These are phyloP conservation scores for Sesamia inferens DNA, from an alignment of 2,888 invertebrate genomes.

Conservation along the genomic window DNA sequence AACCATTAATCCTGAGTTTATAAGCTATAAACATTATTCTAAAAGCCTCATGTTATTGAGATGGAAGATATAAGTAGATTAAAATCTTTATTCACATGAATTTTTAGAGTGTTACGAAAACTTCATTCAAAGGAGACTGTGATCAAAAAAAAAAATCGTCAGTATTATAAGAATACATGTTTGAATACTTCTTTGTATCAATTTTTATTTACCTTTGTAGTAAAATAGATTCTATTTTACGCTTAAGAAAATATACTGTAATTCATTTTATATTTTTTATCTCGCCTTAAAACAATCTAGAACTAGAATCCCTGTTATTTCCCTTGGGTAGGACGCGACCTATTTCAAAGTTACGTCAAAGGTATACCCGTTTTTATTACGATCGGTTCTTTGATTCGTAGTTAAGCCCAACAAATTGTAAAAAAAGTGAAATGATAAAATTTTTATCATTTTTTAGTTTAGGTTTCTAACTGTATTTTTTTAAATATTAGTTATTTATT, in stretches of 20 bases:
- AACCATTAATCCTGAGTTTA: constrained; percentile 42
- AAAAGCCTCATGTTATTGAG: constrained; percentile 24
- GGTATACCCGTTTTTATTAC: background rate
- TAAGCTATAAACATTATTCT: constrained; percentile 39
- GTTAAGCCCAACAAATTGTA: no score
- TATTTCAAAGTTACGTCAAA: constrained; percentile 19
- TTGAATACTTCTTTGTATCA: background rate
- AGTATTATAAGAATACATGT: background rate
- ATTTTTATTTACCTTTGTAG: background rate
- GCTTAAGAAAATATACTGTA: background rate
- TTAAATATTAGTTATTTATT: no score
- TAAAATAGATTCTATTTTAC: background rate
- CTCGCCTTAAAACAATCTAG: background rate
- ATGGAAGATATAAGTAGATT: constrained; percentile 25
- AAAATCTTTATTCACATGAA: constrained; percentile 11
- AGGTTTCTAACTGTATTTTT: no score
- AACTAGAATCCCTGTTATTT: constrained; percentile 2
- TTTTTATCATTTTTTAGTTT: no score
- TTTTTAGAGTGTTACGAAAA: constrained; percentile 20
- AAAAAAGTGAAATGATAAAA: no score
- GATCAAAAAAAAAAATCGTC: background rate
- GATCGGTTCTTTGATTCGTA: no score
- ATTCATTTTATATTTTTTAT: background rate
- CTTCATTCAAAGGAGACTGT: background rate
- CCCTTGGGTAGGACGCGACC: constrained; percentile 13